Conservation (phyloP, 2,797 vertebrate genomes). For the Echiichthys vipera region DNA sequence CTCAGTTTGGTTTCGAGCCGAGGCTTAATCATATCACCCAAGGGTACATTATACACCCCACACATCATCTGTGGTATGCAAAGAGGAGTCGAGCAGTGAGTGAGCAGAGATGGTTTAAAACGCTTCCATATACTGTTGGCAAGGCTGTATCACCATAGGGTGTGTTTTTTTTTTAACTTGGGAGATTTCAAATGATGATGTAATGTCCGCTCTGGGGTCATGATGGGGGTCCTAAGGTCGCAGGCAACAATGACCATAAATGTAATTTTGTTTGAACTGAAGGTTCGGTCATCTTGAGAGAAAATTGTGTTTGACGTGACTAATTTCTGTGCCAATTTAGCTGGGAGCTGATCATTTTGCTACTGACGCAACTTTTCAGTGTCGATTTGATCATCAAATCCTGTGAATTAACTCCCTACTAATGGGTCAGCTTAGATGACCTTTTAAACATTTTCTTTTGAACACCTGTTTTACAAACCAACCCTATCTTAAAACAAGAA, state of each 20-base stretch:
- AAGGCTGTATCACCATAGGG: background rate
- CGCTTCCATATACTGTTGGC: background rate
- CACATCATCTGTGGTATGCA: constrained; percentile 26
- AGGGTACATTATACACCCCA: constrained; percentile 41
- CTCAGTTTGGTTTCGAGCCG: constrained; percentile 38
- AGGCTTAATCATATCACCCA: constrained; percentile 44
- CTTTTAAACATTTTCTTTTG: no score
- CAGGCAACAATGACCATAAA: background rate
- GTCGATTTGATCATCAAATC: constrained; percentile 31
- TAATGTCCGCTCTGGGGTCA: background rate
- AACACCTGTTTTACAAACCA: no score
- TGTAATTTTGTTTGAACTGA: constrained; percentile 32
- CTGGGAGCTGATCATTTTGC: constrained; percentile 44
- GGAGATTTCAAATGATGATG: background rate
- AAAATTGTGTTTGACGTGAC: constrained; percentile 47
- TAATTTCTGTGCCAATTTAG: constrained; percentile 51
- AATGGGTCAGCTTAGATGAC: background rate
- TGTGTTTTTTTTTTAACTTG: background rate
- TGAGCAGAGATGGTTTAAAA: constrained; percentile 12
- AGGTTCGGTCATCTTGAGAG: constrained; percentile 18
- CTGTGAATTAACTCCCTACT: constrained; percentile 1
- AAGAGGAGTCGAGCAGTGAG: constrained; percentile 10
- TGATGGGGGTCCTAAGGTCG: constrained; percentile 16
- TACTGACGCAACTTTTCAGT: constrained; percentile 51
- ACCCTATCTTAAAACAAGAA: background rate